phyloP scores from a whole-genome alignment of 2,888 invertebrate species.

The Athrips mouffetella region DNA sequence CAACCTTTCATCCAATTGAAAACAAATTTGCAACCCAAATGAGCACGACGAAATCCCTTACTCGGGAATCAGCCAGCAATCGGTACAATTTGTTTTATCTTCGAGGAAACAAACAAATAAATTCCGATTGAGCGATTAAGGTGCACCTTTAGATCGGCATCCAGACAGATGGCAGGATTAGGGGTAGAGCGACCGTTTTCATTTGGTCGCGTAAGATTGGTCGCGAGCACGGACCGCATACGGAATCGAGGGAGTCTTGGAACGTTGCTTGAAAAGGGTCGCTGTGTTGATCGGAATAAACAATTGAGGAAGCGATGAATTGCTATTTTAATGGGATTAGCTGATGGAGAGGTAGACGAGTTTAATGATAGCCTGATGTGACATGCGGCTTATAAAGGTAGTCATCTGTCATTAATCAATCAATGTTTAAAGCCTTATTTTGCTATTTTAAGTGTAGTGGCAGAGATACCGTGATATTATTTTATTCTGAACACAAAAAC shows the following conservation, averaged over 20 bases:
- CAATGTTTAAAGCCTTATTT: too few species aligned
- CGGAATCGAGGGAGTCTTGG: slow-evolving; percentile 17
- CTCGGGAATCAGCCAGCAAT: slow-evolving; percentile 36
- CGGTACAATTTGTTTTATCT: slow-evolving; percentile 57
- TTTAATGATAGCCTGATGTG: too few species aligned
- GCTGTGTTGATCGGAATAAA: background rate
- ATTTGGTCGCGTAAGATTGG: slow-evolving; percentile 37
- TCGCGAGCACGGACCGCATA: slow-evolving; percentile 33
- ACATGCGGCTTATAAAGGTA: too few species aligned
- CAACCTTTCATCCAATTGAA: slow-evolving; percentile 28
- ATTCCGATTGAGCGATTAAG: slow-evolving; percentile 66
- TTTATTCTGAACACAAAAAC: too few species aligned
- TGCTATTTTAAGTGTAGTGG: too few species aligned
- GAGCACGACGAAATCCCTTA: slow-evolving; percentile 22
- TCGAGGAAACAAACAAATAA: slow-evolving; percentile 51
- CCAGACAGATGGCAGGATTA: slow-evolving; percentile 51
- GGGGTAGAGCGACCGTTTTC: slow-evolving; percentile 33
- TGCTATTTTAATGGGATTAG: background rate
- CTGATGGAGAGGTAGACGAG: too few species aligned
- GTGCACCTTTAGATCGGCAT: slow-evolving; percentile 55
- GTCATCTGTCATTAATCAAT: too few species aligned
- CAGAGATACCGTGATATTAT: too few species aligned
- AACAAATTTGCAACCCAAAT: slow-evolving; percentile 24
- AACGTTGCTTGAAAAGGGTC: slow-evolving; percentile 2
- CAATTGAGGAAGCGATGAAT: background rate